Conservation (phyloP, 2,888 invertebrate genomes). For the Pristionchus maxplancki region DNA sequence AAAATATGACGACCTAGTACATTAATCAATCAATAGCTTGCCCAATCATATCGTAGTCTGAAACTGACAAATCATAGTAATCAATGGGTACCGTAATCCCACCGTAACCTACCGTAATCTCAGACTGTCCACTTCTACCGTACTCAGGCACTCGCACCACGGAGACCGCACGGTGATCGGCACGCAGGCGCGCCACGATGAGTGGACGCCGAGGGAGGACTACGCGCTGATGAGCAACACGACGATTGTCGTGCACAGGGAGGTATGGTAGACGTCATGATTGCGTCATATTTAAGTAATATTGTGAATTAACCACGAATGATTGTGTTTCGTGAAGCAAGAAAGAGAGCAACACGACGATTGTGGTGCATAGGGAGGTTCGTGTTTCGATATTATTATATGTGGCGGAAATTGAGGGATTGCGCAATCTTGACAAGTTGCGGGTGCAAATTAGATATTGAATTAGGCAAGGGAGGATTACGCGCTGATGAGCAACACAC, state of each 20-base stretch:
- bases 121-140: no score
- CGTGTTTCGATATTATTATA: not conserved
- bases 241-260: constrained; percentile 29
- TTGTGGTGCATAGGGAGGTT: constrained; percentile 16
- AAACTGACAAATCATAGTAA: not conserved
- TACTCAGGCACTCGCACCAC: constrained; percentile 47
- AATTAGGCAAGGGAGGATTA: no score
- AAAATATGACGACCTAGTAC: no score
- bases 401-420: not conserved
- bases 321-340: no score
- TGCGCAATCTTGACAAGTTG: constrained; percentile 8
- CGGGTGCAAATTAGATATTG: no score
- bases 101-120: no score
- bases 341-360: constrained; percentile 2
- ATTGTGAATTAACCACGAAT: not conserved
- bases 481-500: no score
- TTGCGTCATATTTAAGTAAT: not conserved
- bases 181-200: constrained; percentile 35
- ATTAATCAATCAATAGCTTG: no score
- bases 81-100: not conserved
- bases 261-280: not conserved
- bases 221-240: constrained; percentile 35
- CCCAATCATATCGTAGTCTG: no score
- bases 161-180: constrained; percentile 2
- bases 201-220: constrained; percentile 11